Conservation (phyloP, 2,113 vertebrate genomes). For the Pseudorhombus dupliciocellatus region DNA sequence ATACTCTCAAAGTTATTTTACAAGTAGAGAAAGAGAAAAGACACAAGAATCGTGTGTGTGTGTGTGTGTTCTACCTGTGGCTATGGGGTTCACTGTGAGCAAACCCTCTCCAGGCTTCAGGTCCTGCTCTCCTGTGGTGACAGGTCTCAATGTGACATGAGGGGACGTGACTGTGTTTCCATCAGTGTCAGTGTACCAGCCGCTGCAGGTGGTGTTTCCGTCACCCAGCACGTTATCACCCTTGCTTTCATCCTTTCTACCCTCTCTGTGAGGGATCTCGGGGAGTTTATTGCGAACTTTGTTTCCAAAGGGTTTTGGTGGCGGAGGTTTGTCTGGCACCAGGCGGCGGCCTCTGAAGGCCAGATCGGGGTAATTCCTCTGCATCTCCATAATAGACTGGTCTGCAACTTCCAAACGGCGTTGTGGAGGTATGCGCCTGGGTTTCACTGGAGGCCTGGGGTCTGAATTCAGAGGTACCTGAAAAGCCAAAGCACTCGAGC, state of each 20-base stretch:
- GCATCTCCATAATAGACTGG: slow-evolving; percentile 77
- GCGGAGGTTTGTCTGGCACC: slow-evolving; percentile 31
- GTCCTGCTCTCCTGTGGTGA: slow-evolving; percentile 1
- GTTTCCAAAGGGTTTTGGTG: slow-evolving; percentile 42
- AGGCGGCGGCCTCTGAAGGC: slow-evolving; percentile 74
- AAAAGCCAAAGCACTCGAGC: neutral
- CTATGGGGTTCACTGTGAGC: slow-evolving; percentile 1
- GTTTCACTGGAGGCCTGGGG: neutral
- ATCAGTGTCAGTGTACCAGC: neutral
- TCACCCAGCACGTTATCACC: neutral
- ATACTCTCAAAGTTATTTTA: too few relatives aligned
- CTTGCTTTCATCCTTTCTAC: neutral
- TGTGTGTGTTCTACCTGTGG: slow-evolving; percentile 41
- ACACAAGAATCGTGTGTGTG: neutral
- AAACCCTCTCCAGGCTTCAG: neutral
- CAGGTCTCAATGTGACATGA: slow-evolving; percentile 59
- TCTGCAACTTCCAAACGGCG: slow-evolving; percentile 40
- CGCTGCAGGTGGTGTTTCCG: neutral
- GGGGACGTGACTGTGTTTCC: slow-evolving; percentile 61
- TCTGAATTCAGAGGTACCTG: slow-evolving; percentile 37
- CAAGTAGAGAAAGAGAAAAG: neutral
- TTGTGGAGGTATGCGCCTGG: neutral
- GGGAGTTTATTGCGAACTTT: neutral
- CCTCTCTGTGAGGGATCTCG: neutral
- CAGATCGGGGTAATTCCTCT: slow-evolving; percentile 83